Conservation (phyloP, 2,797 vertebrate genomes). For the Sardinella longiceps region DNA sequence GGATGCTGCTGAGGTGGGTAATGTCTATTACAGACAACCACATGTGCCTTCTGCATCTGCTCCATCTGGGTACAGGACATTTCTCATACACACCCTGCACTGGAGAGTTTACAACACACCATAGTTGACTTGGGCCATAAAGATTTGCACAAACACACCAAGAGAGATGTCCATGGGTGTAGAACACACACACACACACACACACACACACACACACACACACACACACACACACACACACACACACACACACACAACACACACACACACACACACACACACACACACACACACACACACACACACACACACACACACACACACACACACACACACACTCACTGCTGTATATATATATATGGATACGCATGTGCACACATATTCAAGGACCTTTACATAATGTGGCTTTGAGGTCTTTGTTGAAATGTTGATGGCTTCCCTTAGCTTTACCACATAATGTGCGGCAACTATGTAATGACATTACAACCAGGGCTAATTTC, state of each 20-base stretch:
- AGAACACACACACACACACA: background rate
- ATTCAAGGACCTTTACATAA: constrained; percentile 16
- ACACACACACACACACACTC: background rate
- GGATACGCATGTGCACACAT: no score
- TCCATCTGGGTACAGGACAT: background rate
- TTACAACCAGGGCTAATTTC: constrained; percentile 43
- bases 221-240: background rate
- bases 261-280: constrained; percentile 9
- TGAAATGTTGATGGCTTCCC: constrained; percentile 14
- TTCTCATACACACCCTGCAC: background rate
- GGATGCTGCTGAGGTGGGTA: background rate
- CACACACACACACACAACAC: background rate
- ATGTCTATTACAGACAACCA: background rate
- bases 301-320: background rate
- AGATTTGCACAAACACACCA: background rate
- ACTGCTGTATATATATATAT: background rate
- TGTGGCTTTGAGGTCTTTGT: constrained; percentile 16
- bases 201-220: background rate
- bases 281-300: background rate
- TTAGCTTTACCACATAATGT: constrained; percentile 17
- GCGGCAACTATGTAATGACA: constrained; percentile 42
- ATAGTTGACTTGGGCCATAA: background rate
- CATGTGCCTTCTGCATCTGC: background rate
- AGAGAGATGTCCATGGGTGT: background rate
- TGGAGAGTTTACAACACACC: background rate